Conservation (phyloP, 1,140 invertebrate genomes). For the Listronotus bonariensis region DNA sequence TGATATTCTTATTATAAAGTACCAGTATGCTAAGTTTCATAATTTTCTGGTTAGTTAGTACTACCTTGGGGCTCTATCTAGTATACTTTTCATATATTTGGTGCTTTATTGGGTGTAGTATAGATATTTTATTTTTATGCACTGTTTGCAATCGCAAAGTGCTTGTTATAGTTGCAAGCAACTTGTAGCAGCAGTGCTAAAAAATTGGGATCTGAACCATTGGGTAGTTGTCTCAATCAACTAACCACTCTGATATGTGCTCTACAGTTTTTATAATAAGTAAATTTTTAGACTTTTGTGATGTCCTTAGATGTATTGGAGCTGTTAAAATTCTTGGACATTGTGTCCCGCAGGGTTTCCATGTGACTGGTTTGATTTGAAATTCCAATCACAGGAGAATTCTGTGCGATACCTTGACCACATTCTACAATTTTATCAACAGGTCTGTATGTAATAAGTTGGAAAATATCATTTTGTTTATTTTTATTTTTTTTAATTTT, state of each 20-base stretch:
- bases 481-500: too few relatives aligned
- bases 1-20: too few relatives aligned
- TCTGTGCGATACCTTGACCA: slow-evolving; percentile 65
- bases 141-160: slow-evolving; percentile 16
- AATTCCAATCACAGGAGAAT: slow-evolving; percentile 76
- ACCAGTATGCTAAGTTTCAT: too few relatives aligned
- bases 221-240: slow-evolving; percentile 48
- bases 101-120: too few relatives aligned
- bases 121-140: slow-evolving; percentile 23
- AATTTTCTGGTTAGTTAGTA: too few relatives aligned
- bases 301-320: not conserved
- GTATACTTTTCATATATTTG: too few relatives aligned
- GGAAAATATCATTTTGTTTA: too few relatives aligned
- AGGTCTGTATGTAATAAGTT: not conserved
- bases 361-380: slow-evolving; percentile 65
- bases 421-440: not conserved
- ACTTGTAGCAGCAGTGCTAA: slow-evolving; percentile 41
- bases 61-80: too few relatives aligned
- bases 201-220: slow-evolving; percentile 54
- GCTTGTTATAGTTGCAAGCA: not conserved
- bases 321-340: not conserved
- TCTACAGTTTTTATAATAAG: slow-evolving; percentile 41
- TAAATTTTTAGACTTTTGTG: too few relatives aligned
- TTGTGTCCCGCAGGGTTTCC: slow-evolving; percentile 64
- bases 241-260: slow-evolving; percentile 55